A percentile compares a stretch with the other conserved stretches of the same genome.
phyloP scores from a whole-genome alignment of 2,888 invertebrate species.

The Ochropacha duplaris region DNA sequence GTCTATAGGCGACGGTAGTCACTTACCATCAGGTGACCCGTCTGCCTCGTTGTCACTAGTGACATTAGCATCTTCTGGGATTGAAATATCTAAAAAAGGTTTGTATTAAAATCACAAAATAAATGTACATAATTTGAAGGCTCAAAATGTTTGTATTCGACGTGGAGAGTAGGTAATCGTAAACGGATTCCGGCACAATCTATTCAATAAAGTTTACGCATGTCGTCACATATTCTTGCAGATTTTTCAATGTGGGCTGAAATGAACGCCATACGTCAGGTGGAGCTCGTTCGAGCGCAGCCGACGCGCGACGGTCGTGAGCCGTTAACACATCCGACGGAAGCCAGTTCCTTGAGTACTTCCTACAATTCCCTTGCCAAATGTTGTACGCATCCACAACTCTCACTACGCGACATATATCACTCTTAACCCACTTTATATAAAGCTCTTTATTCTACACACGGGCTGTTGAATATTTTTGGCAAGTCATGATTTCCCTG shows the following conservation, averaged over 20 bases:
- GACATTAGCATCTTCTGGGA: too few relatives aligned
- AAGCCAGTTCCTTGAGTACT: conserved; percentile 36
- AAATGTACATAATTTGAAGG: too few relatives aligned
- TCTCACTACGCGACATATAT: conserved; percentile 5
- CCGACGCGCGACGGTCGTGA: conserved; percentile 11
- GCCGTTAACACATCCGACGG: conserved; percentile 49
- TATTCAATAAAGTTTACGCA: conserved; percentile 3
- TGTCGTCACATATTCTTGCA: conserved; percentile 22
- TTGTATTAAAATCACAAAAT: too few relatives aligned
- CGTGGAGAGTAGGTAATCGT: background rate
- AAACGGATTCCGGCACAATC: background rate
- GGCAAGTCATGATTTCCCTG: conserved; percentile 30
- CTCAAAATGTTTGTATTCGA: background rate
- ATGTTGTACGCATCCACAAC: conserved; percentile 31
- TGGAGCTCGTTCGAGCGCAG: conserved; percentile 5
- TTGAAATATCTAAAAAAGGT: too few relatives aligned
- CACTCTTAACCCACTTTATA: conserved; percentile 2
- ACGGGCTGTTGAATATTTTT: conserved; percentile 3
- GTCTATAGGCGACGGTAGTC: too few relatives aligned
- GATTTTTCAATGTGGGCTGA: conserved; percentile 41
- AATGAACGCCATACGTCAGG: conserved; percentile 34
- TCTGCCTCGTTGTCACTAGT: too few relatives aligned
- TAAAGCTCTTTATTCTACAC: conserved; percentile 10
- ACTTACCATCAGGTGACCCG: too few relatives aligned
- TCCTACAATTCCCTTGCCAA: conserved; percentile 34